Percentiles rank a stretch among this genome's conserved stretches.
Evolutionary conservation across 2,888 invertebrate species (phyloP).

Genomic region (Erebia palarica): DNA sequence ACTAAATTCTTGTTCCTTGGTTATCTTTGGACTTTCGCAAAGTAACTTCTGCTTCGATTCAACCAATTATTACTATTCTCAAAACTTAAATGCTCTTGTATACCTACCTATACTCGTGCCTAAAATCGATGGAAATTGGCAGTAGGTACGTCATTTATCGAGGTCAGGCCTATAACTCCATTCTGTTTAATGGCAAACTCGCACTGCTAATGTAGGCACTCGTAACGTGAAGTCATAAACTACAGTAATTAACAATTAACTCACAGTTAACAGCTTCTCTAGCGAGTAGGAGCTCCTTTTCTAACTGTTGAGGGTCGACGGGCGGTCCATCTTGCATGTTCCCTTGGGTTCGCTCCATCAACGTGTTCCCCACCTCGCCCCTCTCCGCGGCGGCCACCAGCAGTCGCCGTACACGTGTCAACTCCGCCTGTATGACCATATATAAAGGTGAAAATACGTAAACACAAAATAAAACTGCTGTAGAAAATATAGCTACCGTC

Average conservation of each 20-base stretch:
- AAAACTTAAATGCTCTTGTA: too few species aligned
- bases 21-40: too few species aligned
- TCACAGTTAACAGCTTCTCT: slow-evolving; percentile 88
- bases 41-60: too few species aligned
- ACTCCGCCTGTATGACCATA: slow-evolving; percentile 80
- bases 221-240: neutral
- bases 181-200: neutral
- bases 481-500: too few species aligned
- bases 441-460: neutral
- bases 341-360: slow-evolving; percentile 83
- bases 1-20: too few species aligned
- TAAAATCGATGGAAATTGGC: neutral
- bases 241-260: slow-evolving; percentile 40
- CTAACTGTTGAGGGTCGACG: slow-evolving; percentile 82
- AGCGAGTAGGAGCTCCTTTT: slow-evolving; percentile 89
- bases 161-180: neutral
- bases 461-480: too few species aligned
- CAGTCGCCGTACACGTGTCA: slow-evolving; percentile 86
- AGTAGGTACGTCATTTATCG: neutral
- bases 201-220: neutral
- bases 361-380: slow-evolving; percentile 76
- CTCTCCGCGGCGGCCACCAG: slow-evolving; percentile 85
- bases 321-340: slow-evolving; percentile 77
- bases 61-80: too few species aligned
- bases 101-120: too few species aligned